Evolutionary conservation across 2,888 invertebrate species (phyloP), one percentile per base, ranked within the genome.

Genomic region (Calephelis perditalis): DNA sequence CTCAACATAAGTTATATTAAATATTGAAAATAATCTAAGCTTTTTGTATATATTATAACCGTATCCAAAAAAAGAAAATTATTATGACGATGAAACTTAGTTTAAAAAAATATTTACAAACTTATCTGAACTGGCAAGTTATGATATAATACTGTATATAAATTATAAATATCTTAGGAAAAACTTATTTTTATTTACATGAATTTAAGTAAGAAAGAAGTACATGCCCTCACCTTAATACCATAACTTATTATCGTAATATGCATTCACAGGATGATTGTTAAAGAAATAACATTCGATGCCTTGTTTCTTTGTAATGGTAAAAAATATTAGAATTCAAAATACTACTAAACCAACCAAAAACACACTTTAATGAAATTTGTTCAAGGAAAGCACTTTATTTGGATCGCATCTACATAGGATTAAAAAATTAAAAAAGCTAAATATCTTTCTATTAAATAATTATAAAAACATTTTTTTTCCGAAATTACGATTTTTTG

Each of bases 81-180:
- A 61, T 60, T 62, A 63, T 58, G 62, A 67, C 49, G 55, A 55
- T 44, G 46, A 15, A 62, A 59, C 62, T 64, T 66, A 66, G 10
- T 40, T 56, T 45, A 44, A 65, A 71, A 73, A 72, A 70, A 73
- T 83, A 85, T 84, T 74, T 84, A 85, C 84, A 84, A 63, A 73
- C 75, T 77, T 79, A 81, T 70, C 72, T 72, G 76, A 81, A 83
- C 83, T 86, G 89, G 89, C 89, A 89, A 88, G 87, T 84, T 79
- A 80, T 81, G 79, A 71, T 71, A 75, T 86, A 88, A 89, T 88
- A 88, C 89, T 89, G 89, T 80, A 82, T 82, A 81, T 82, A 84
- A 85, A 83, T 82, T 76, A 83, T 76, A 75, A 74, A 74, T 73
- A 74, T 74, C 44, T 58, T 61, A 66, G 62, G 59, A 54, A 46